Evolutionary conservation across 2,888 invertebrate species (phyloP).

Genomic region (Apodemia mormo): DNA sequence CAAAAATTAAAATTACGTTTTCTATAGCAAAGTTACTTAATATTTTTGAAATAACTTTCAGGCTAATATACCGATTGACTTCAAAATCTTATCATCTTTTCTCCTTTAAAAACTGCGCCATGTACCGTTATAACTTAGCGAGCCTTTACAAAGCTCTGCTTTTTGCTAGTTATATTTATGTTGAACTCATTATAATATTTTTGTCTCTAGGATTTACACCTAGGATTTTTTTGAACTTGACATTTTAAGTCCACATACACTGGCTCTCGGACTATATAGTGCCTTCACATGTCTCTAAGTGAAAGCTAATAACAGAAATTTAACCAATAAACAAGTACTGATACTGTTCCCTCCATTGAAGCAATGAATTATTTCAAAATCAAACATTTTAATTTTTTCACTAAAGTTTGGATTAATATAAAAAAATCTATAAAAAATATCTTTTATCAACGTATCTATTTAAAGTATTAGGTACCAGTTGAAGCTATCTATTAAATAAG

Average conservation of each 20-base stretch:
- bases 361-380: constrained; percentile 27
- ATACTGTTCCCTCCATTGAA: constrained; percentile 36
- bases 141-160: no score
- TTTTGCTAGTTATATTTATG: not conserved
- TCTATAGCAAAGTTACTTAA: no score
- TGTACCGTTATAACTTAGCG: no score
- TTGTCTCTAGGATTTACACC: not conserved
- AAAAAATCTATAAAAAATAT: not conserved
- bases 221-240: not conserved
- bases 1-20: no score
- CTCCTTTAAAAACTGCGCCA: no score
- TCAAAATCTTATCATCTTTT: no score
- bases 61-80: no score
- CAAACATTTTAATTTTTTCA: constrained; percentile 14
- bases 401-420: constrained; percentile 12
- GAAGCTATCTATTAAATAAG: not conserved
- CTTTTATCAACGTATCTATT: not conserved
- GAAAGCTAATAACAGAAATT: constrained; percentile 43
- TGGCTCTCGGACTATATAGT: constrained; percentile 38
- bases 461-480: not conserved
- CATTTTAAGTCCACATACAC: not conserved
- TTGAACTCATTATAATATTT: not conserved
- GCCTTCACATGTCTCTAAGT: constrained; percentile 55
- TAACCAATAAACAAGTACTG: constrained; percentile 31
- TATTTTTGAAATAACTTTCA: no score